These are phyloP conservation scores for Channa striata DNA, from an alignment of 2,797 vertebrate genomes.

Conservation along the genomic window DNA sequence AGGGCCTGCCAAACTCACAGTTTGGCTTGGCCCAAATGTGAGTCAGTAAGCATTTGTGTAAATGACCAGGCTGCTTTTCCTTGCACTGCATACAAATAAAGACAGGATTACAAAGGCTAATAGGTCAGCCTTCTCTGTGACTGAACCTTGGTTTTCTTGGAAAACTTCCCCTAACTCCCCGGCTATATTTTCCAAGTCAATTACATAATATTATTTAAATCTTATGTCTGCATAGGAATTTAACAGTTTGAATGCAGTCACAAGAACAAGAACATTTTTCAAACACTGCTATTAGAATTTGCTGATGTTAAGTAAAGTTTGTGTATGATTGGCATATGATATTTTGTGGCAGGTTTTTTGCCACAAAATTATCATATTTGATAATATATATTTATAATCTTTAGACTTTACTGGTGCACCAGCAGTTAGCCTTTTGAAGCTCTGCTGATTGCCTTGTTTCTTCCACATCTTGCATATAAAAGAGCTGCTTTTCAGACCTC, in stretches of 20 bases:
- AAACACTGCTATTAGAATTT: background rate
- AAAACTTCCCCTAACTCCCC: constrained; percentile 31
- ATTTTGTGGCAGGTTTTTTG: background rate
- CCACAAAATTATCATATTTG: too few species aligned
- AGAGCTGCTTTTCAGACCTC: background rate
- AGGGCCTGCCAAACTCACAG: constrained; percentile 25
- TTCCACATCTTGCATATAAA: background rate
- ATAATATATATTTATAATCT: too few species aligned
- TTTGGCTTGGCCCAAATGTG: constrained; percentile 8
- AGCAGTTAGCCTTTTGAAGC: background rate
- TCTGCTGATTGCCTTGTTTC: background rate
- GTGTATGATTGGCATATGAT: background rate
- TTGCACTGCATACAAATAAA: constrained; percentile 43
- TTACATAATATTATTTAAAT: constrained; percentile 37
- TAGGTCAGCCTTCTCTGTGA: constrained; percentile 17
- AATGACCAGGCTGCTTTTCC: constrained; percentile 32
- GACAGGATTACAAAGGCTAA: constrained; percentile 54
- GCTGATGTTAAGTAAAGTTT: background rate
- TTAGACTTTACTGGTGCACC: too few species aligned
- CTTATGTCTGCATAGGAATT: constrained; percentile 7
- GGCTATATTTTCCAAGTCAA: constrained; percentile 29
- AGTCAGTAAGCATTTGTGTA: constrained; percentile 15
- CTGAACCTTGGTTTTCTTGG: constrained; percentile 37
- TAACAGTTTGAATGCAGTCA: constrained; percentile 18
- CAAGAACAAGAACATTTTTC: background rate